phyloP scores from a whole-genome alignment of 2,888 invertebrate genomes.

The Palloptera scutellata region DNA sequence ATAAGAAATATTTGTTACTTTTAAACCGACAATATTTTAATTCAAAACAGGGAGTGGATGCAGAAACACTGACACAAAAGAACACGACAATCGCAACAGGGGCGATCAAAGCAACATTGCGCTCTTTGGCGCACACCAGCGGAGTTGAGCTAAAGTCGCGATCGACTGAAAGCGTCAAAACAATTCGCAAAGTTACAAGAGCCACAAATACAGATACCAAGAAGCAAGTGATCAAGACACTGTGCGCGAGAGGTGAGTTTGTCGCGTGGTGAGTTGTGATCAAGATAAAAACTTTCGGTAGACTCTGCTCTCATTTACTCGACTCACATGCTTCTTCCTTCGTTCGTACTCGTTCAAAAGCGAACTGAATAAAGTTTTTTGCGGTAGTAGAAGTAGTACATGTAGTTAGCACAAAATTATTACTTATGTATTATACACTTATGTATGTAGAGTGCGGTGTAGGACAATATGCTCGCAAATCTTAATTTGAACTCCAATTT shows the following conservation, averaged over 20 bases:
- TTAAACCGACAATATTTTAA: too few relatives aligned
- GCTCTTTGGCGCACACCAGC: conserved; percentile 27
- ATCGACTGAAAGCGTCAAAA: conserved; percentile 41
- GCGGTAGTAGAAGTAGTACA: too few relatives aligned
- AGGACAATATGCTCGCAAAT: too few relatives aligned
- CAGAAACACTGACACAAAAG: conserved; percentile 9
- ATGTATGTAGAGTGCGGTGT: too few relatives aligned
- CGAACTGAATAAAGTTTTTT: too few relatives aligned
- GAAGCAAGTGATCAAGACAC: conserved; percentile 26
- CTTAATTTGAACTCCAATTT: too few relatives aligned
- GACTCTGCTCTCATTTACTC: background rate
- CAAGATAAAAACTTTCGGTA: conserved; percentile 1
- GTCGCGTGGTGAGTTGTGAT: conserved; percentile 20
- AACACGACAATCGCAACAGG: background rate
- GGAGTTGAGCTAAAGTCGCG: conserved; percentile 44
- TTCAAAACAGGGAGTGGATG: background rate
- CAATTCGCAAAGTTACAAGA: conserved; percentile 42
- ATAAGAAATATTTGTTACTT: too few relatives aligned
- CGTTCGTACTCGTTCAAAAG: background rate
- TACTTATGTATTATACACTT: too few relatives aligned
- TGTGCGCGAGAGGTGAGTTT: background rate
- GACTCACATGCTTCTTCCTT: background rate
- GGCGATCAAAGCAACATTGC: conserved; percentile 8
- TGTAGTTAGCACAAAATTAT: too few relatives aligned
- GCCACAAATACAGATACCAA: conserved; percentile 31